These are phyloP conservation scores for Fabriciana adippe DNA, from an alignment of 2,888 invertebrate species.

Conservation along the genomic window DNA sequence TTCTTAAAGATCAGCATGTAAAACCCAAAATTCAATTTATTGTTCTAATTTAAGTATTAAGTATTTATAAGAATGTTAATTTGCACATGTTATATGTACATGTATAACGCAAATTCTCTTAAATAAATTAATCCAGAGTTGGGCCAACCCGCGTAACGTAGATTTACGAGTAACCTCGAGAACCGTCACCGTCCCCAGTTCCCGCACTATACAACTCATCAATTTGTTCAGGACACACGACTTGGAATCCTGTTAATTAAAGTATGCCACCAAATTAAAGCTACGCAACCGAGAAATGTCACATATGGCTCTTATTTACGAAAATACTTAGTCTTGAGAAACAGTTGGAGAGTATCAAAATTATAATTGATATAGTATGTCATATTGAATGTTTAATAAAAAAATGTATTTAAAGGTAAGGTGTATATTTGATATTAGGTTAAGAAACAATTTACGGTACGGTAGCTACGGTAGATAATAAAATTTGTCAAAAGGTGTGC, in stretches of 20 bases:
- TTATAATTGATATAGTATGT: too few species aligned
- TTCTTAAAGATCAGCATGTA: background rate
- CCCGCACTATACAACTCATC: constrained; percentile 71
- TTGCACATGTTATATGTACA: constrained; percentile 51
- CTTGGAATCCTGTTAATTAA: constrained; percentile 76
- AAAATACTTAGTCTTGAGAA: too few species aligned
- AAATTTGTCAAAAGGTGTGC: too few species aligned
- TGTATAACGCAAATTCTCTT: constrained; percentile 62
- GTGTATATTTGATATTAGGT: too few species aligned
- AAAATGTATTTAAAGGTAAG: too few species aligned
- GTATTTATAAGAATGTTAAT: background rate
- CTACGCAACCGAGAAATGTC: constrained; percentile 46
- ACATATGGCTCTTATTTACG: background rate
- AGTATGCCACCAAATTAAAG: constrained; percentile 72
- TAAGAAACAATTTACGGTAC: too few species aligned
- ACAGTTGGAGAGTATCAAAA: too few species aligned
- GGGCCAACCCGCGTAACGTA: constrained; percentile 61
- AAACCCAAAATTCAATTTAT: too few species aligned
- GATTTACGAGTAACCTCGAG: constrained; percentile 66
- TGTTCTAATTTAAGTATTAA: background rate
- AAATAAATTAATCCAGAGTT: constrained; percentile 73
- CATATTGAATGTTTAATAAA: too few species aligned
- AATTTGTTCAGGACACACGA: constrained; percentile 71
- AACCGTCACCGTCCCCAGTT: constrained; percentile 39
- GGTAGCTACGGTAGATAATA: too few species aligned